These are phyloP conservation scores for Acleris holmiana DNA, from an alignment of 2,888 invertebrate species.

Conservation along the genomic window DNA sequence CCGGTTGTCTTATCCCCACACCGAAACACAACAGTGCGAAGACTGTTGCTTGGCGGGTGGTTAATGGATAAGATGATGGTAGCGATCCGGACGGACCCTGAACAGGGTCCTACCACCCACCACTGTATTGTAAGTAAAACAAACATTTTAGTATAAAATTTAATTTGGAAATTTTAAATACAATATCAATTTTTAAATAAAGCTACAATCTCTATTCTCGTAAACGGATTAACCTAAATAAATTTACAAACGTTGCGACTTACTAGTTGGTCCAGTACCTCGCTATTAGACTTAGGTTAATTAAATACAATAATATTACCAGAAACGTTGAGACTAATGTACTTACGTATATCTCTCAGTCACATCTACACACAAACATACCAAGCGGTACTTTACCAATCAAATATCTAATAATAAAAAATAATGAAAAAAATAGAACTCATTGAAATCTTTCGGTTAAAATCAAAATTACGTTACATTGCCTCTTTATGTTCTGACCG, in stretches of 20 bases:
- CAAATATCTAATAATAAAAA: slow-evolving; percentile 19
- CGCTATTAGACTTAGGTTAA: slow-evolving; percentile 58
- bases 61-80: no score
- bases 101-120: no score
- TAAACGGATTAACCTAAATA: slow-evolving; percentile 50
- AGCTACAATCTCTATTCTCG: slow-evolving; percentile 51
- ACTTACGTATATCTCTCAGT: slow-evolving; percentile 50
- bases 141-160: slow-evolving; percentile 54
- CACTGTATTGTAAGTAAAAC: slow-evolving; percentile 37
- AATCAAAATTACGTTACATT: slow-evolving; percentile 41
- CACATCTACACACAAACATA: slow-evolving; percentile 39
- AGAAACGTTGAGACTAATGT: slow-evolving; percentile 44
- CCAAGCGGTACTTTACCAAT: slow-evolving; percentile 24
- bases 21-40: no score
- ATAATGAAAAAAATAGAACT: slow-evolving; percentile 38
- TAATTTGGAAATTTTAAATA: slow-evolving; percentile 79
- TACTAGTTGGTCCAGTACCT: slow-evolving; percentile 58
- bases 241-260: slow-evolving; percentile 60
- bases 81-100: no score
- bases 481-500: slow-evolving; percentile 36
- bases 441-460: slow-evolving; percentile 18
- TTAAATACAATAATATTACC: slow-evolving; percentile 48
- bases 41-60: no score
- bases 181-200: slow-evolving; percentile 68
- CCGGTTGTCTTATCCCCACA: no score